These are phyloP conservation scores for Cylas formicarius DNA, from an alignment of 1,140 invertebrate genomes.

Conservation along the genomic window DNA sequence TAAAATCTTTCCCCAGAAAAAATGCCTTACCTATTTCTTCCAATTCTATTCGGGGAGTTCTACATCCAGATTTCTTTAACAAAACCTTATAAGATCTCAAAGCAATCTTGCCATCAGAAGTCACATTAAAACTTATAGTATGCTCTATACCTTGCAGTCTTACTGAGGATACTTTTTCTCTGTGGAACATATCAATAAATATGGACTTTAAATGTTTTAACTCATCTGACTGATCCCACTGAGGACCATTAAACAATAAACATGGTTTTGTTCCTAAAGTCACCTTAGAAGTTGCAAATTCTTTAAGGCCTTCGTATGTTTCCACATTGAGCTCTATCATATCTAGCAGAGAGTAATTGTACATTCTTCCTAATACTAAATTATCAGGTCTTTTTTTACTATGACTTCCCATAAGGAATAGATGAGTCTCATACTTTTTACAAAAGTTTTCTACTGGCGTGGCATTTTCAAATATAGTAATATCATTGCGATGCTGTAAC, in stretches of 20 bases:
- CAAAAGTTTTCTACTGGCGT: slow-evolving; percentile 77
- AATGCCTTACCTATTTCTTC: slow-evolving; percentile 73
- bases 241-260: slow-evolving; percentile 86
- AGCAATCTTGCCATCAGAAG: slow-evolving; percentile 68
- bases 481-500: slow-evolving; percentile 74
- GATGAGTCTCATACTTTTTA: slow-evolving; percentile 76
- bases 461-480: slow-evolving; percentile 80
- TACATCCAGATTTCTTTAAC: slow-evolving; percentile 86
- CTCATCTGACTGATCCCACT: slow-evolving; percentile 78
- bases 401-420: slow-evolving; percentile 87
- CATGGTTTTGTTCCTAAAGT: slow-evolving; percentile 78
- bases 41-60: slow-evolving; percentile 82
- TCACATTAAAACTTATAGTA: slow-evolving; percentile 80
- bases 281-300: slow-evolving; percentile 36
- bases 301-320: slow-evolving; percentile 54
- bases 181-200: slow-evolving; percentile 88
- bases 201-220: slow-evolving; percentile 80
- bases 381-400: slow-evolving; percentile 94
- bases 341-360: slow-evolving; percentile 84
- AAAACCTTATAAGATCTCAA: slow-evolving; percentile 84
- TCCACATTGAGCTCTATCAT: slow-evolving; percentile 93
- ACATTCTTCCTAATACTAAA: slow-evolving; percentile 81
- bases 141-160: slow-evolving; percentile 89
- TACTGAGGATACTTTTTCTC: slow-evolving; percentile 72
- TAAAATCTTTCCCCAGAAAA: slow-evolving; percentile 7